Evolutionary conservation across 1,140 invertebrate species (phyloP), one percentile per base, ranked within the genome.

Genomic region (Frieseomelitta varia): DNA sequence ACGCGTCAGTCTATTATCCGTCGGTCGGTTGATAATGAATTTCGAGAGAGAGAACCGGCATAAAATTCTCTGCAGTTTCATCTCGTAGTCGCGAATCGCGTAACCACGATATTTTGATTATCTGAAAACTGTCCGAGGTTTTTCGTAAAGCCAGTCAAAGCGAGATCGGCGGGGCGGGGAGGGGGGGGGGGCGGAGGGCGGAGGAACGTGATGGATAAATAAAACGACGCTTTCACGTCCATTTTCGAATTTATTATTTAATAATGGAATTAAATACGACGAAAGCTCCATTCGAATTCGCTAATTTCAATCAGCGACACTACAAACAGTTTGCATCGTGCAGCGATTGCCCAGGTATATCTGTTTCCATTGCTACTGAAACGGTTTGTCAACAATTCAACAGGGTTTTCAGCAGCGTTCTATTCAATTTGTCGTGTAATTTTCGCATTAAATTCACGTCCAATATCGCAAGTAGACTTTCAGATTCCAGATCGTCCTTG

Each of bases 11-110:
- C 75, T 71, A 79, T 63, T 71, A n/a, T 63, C 63, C 39, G 24
- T 69, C 55, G 21, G 19, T 53, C 56, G 56, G 24, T 4, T 84
- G 55, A 84, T 84, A 84, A 84, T 84, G 76, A 69, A 84, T 84
- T 79, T 84, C 34, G 39, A 53, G 39, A 19, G 39, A 19, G 53
- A 30, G 30, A 8, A 10, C n/a, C 61, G 11, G 39, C 8, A 47
- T 47, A 74, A 69, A 69, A 76, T 75, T 75, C 47, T 51, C 34
- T 21, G 51, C 47, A 30, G 27, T 24, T 21, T 24, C 47, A 58
- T 53, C 76, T 12, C 27, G 30, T 27, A 12, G 47, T 8, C 55
- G 27, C 67, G 34, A 34, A 83, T 17, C 27, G 55, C n/a, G 34
- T n/a, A n/a, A n/a, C 27, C n/a, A 53, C 34, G 69, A 71, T 83